Evolutionary conservation across 2,888 invertebrate species (phyloP), one percentile per base, ranked within the genome.

Genomic region (Hypomecis atomaria): DNA sequence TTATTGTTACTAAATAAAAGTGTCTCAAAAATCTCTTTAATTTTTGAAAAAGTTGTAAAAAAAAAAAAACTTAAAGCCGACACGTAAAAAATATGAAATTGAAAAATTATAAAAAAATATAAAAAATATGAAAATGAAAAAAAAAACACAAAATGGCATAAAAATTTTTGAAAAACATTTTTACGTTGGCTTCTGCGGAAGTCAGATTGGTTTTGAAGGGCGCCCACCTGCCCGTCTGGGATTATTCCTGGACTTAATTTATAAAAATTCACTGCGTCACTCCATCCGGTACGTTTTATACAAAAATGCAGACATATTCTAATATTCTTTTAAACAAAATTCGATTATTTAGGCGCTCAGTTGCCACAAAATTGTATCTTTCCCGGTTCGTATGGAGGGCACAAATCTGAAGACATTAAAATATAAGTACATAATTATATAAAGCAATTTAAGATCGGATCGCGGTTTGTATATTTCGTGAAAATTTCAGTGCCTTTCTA

Each of bases 21-120:
- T 88, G 87, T 90, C 89, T 86, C 86, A 80, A 88, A 81, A 86
- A 84, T 56, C 79, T 79, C 81, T 85, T 84, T 83, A 82, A 85
- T 89, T 87, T 86, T 87, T 82, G 80, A 82, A 86, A 85, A 85
- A 78, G 78, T 75, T 82, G 76, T 81, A 82, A 85, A 81, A 83
- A 85, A 81, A 83, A 85, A 78, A 79, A 75, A 78, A 69, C 79
- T 78, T 82, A 87, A 87, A 82, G 77, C 69, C 71, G 77, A 77
- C 78, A 75, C 72, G 67, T 68, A 72, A 77, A 81, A 85, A 82
- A 83, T 79, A 73, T 67, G 79, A 78, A 69, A 45, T 67, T 63
- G 76, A 79, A 81, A 80, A 71, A 77, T 56, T 59, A 65, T 70
- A 77, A 77, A 78, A 75, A 64, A 62, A 50, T 60, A 75, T 73